Evolutionary conservation across 2,888 invertebrate genomes (phyloP).

Genomic region (Thelaira solivaga): DNA sequence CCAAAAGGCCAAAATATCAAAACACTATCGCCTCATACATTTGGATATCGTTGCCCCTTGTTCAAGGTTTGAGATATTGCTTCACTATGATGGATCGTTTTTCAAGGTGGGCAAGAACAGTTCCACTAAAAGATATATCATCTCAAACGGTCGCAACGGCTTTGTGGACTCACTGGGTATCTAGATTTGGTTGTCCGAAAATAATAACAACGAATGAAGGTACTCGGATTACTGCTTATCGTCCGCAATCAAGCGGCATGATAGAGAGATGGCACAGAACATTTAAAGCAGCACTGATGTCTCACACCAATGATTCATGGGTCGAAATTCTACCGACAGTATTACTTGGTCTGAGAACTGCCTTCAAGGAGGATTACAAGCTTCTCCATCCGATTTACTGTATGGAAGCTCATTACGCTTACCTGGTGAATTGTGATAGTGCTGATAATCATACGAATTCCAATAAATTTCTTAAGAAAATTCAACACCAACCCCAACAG

Average conservation of each 20-base stretch:
- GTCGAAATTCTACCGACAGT: constrained; percentile 14
- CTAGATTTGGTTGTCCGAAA: neutral
- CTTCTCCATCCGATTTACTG: constrained; percentile 16
- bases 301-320: constrained; percentile 22
- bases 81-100: constrained; percentile 6
- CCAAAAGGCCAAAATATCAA: constrained; percentile 26
- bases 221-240: constrained; percentile 48
- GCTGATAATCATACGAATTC: neutral
- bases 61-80: constrained; percentile 7
- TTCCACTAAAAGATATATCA: neutral
- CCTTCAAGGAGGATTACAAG: constrained; percentile 17
- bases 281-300: constrained; percentile 51
- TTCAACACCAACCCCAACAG: constrained; percentile 31
- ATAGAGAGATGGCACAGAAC: constrained; percentile 56
- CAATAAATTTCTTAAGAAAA: constrained; percentile 1
- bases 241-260: constrained; percentile 49
- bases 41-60: constrained; percentile 67
- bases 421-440: neutral
- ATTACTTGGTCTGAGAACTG: neutral
- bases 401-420: neutral
- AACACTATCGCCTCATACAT: constrained; percentile 66
- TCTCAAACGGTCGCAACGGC: neutral
- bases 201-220: constrained; percentile 25
- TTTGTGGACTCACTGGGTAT: constrained; percentile 11
- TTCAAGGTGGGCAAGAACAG: neutral